These are phyloP conservation scores for Varecia variegata DNA, from an alignment of 2,797 vertebrate genomes.

Conservation along the genomic window DNA sequence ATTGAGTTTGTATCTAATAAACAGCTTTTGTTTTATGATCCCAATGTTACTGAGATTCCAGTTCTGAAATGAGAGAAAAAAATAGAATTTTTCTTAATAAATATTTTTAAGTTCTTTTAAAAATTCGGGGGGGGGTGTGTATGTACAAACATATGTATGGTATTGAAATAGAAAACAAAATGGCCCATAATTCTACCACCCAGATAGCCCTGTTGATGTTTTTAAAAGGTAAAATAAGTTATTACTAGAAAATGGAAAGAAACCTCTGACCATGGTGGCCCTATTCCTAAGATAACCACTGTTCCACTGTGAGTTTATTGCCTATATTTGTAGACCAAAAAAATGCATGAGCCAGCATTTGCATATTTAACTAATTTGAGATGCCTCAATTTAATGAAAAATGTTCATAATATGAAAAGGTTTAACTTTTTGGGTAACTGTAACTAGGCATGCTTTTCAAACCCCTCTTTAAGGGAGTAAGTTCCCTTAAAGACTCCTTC, in stretches of 20 bases:
- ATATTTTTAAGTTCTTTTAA: slow-evolving; percentile 34
- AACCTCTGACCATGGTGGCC: neutral
- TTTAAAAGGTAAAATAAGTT: neutral
- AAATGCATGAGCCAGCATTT: neutral
- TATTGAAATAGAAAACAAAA: neutral
- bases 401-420: neutral
- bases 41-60: neutral
- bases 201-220: neutral
- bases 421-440: neutral
- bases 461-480: neutral
- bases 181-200: neutral
- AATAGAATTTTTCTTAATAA: neutral
- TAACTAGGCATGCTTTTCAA: neutral
- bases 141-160: no score
- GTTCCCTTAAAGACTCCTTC: neutral
- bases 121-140: neutral
- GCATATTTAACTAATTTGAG: neutral
- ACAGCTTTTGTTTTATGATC: neutral
- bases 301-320: neutral
- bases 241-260: neutral
- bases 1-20: neutral
- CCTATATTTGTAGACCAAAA: neutral
- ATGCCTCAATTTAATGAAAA: neutral
- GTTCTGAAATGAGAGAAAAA: neutral
- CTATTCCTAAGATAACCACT: neutral